A percentile compares a stretch with the other conserved stretches of the same genome.
phyloP scores from a whole-genome alignment of 1,140 invertebrate genomes.

The Vollenhovia emeryi region DNA sequence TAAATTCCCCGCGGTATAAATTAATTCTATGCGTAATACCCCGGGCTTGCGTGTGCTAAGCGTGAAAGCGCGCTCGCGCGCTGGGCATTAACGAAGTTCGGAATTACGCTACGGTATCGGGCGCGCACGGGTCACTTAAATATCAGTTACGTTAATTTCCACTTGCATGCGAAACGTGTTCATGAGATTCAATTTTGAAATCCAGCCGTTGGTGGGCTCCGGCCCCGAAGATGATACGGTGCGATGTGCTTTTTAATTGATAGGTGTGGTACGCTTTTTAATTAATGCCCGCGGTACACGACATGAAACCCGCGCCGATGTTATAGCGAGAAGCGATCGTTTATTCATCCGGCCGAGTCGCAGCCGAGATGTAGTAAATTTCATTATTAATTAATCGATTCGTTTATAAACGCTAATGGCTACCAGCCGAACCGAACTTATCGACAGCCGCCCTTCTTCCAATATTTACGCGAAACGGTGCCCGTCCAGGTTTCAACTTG shows the following conservation, averaged over 20 bases:
- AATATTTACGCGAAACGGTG: conserved; percentile 24
- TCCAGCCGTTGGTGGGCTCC: too few relatives aligned
- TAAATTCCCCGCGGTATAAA: conserved; percentile 33
- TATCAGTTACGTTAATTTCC: conserved; percentile 41
- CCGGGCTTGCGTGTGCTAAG: not conserved
- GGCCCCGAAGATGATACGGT: conserved; percentile 25
- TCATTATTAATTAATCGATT: conserved; percentile 52
- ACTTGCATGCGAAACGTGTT: conserved; percentile 10
- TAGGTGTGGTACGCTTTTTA: conserved; percentile 33
- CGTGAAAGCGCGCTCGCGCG: not conserved
- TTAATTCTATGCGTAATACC: conserved; percentile 26
- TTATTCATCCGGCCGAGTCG: conserved; percentile 21
- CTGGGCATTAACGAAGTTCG: conserved; percentile 44
- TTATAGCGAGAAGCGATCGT: conserved; percentile 14
- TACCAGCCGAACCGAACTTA: conserved; percentile 31
- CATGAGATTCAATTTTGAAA: conserved; percentile 30
- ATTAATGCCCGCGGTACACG: conserved; percentile 29
- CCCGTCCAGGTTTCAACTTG: conserved; percentile 18
- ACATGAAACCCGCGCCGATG: not conserved
- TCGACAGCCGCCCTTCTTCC: not conserved
- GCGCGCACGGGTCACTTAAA: conserved; percentile 23
- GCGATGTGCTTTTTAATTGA: conserved; percentile 43
- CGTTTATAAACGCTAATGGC: conserved; percentile 46
- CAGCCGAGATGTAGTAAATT: conserved; percentile 12
- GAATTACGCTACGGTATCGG: conserved; percentile 23